phyloP scores from a whole-genome alignment of 2,888 invertebrate genomes.

The Cacoxenus indagator region DNA sequence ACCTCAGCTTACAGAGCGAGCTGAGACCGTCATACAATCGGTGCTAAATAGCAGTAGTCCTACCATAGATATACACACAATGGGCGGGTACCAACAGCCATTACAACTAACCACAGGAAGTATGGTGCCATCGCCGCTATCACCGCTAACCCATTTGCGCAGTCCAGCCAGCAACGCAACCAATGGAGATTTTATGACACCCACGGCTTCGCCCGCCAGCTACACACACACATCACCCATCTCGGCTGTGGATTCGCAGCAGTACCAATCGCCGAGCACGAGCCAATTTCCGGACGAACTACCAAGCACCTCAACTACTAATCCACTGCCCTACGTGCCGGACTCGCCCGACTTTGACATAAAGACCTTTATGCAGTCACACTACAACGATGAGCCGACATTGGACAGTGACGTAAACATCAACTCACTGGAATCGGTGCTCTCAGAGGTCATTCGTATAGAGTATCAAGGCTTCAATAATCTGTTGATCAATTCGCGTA shows the following conservation, averaged over 20 bases:
- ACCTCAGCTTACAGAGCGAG: slow-evolving; percentile 28
- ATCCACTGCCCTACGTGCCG: slow-evolving; percentile 38
- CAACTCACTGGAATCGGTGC: slow-evolving; percentile 83
- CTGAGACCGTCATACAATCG: slow-evolving; percentile 55
- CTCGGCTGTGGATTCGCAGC: slow-evolving; percentile 30
- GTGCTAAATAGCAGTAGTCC: slow-evolving; percentile 48
- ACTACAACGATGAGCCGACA: slow-evolving; percentile 46
- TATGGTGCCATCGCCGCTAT: slow-evolving; percentile 39
- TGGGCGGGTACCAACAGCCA: not conserved
- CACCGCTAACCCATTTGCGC: slow-evolving; percentile 40
- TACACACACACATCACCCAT: slow-evolving; percentile 22
- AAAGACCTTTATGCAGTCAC: slow-evolving; percentile 53
- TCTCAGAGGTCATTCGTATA: slow-evolving; percentile 87
- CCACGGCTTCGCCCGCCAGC: slow-evolving; percentile 17
- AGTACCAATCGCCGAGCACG: slow-evolving; percentile 49
- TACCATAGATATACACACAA: slow-evolving; percentile 12
- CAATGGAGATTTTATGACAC: slow-evolving; percentile 35
- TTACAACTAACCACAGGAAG: slow-evolving; percentile 28
- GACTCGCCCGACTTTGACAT: slow-evolving; percentile 55
- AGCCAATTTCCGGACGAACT: slow-evolving; percentile 41
- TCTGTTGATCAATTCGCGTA: slow-evolving; percentile 49
- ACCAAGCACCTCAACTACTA: slow-evolving; percentile 49
- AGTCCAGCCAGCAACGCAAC: slow-evolving; percentile 40
- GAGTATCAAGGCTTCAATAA: slow-evolving; percentile 79
- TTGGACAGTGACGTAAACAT: slow-evolving; percentile 50